Evolutionary conservation across 1,140 invertebrate species (phyloP), one percentile per base, ranked within the genome.

Genomic region (Tetragnatha versicolor): DNA sequence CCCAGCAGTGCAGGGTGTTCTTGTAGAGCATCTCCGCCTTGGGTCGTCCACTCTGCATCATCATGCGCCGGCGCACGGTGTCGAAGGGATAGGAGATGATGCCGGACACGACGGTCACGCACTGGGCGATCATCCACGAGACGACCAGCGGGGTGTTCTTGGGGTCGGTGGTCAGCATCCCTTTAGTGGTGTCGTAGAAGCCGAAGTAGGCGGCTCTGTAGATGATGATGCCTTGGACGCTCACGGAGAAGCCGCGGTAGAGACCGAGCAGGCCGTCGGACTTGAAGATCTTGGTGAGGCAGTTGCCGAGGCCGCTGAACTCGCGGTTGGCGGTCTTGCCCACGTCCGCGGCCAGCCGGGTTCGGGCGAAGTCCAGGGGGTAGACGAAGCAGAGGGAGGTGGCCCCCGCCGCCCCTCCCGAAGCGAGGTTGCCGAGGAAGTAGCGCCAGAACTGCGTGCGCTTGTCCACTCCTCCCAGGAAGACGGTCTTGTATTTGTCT

Each of bases 371-470:
- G 88, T 98, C 96, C 63, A 98, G 89, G 55, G 96, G 96, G 87
- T 98, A 98, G 81, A 98, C 96, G 87, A 98, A 96, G 87, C 93
- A 92, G 42, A 98, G 89, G 22, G 96, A 98, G 55, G 94, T 93
- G 66, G 94, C 95, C 84, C 96, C 96, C 85, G 96, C 95, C 83
- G 93, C 93, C 86, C 95, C 96, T 87, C 96, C 96, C 79, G 94
- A 94, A 45, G 93, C 93, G 83, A 98, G 89, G 88, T 98, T 94
- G 84, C 93, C 94, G 81, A 89, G 86, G 86, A 96, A 96, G 83
- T 93, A 94, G 84, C 90, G 90, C 91, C 92, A 93, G 90, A 96
- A 96, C 82, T 95, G 92, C 76, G 90, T 93, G 81, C 93, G 91
- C 88, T 95, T 94, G 87, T 95, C 93, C 77, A 95, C 90, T 81